phyloP scores from a whole-genome alignment of 2,888 invertebrate genomes.

The Cremastinae sp. region DNA sequence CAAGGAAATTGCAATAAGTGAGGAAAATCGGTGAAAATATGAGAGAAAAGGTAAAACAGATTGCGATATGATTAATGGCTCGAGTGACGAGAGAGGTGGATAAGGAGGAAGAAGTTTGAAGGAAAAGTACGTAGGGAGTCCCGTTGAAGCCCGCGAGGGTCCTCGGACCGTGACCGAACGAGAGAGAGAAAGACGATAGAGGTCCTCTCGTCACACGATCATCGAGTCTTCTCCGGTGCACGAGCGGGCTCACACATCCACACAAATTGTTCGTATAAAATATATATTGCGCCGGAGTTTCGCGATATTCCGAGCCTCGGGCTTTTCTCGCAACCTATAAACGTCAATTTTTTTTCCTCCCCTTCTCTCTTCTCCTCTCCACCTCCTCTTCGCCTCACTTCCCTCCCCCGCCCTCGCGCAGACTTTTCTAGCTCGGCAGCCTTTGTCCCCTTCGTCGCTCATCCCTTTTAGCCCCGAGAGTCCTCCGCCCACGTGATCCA shows the following conservation, averaged over 20 bases:
- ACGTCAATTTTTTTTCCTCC: conserved; percentile 6
- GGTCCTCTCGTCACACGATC: conserved; percentile 61
- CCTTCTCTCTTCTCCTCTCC: not conserved
- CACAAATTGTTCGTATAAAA: conserved; percentile 20
- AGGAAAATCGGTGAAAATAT: too few relatives aligned
- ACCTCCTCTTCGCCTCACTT: conserved; percentile 8
- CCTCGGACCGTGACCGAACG: conserved; percentile 60
- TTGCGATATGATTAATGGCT: too few relatives aligned
- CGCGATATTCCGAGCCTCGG: conserved; percentile 51
- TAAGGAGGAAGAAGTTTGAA: too few relatives aligned
- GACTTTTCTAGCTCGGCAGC: conserved; percentile 15
- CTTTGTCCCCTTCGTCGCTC: conserved; percentile 16
- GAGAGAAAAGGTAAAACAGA: too few relatives aligned
- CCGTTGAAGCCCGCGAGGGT: conserved; percentile 61
- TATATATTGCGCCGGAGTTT: conserved; percentile 18
- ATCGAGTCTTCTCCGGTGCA: conserved; percentile 1
- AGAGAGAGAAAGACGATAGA: conserved; percentile 51
- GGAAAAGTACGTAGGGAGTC: conserved; percentile 30
- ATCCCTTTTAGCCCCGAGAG: conserved; percentile 51
- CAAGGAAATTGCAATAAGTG: too few relatives aligned
- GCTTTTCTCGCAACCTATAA: conserved; percentile 39
- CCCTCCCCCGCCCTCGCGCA: conserved; percentile 7
- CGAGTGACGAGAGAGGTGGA: too few relatives aligned
- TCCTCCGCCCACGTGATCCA: conserved; percentile 57
- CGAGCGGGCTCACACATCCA: not conserved